phyloP scores from a whole-genome alignment of 2,113 vertebrate genomes.

The Gasterosteus aculeatus region DNA sequence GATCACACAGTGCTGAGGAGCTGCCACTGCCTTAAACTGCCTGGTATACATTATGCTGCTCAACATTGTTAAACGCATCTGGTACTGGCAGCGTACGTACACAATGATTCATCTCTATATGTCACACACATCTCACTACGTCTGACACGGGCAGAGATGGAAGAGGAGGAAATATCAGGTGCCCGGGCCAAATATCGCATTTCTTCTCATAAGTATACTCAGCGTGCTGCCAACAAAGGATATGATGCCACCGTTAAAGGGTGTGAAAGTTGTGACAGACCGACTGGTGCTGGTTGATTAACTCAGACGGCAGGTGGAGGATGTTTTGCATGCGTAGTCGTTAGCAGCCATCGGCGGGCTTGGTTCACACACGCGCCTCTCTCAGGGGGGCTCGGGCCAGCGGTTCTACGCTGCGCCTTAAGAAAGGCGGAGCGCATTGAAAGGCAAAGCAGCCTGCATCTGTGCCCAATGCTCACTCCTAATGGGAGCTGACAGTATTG shows the following conservation, averaged over 20 bases:
- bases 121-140: neutral
- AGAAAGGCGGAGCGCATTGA: conserved; percentile 21
- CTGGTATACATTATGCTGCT: neutral
- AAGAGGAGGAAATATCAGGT: conserved; percentile 20
- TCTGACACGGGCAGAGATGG: neutral
- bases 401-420: neutral
- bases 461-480: conserved; percentile 56
- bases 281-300: conserved; percentile 36
- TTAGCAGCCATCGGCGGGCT: conserved; percentile 35
- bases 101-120: conserved; percentile 7
- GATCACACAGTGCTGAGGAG: conserved; percentile 1
- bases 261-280: conserved; percentile 19
- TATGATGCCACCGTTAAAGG: neutral
- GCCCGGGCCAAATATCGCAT: conserved; percentile 27
- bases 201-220: conserved; percentile 29
- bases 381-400: conserved; percentile 5
- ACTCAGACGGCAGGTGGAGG: conserved; percentile 35
- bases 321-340: conserved; percentile 46
- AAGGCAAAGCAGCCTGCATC: conserved; percentile 34
- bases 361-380: conserved; percentile 16
- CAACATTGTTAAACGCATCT: conserved; percentile 14
- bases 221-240: conserved; percentile 24
- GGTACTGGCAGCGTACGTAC: neutral
- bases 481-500: conserved; percentile 75
- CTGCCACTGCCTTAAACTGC: conserved; percentile 4